These are phyloP conservation scores for Tarsius wallacei DNA, from an alignment of 2,797 vertebrate genomes.

Conservation along the genomic window DNA sequence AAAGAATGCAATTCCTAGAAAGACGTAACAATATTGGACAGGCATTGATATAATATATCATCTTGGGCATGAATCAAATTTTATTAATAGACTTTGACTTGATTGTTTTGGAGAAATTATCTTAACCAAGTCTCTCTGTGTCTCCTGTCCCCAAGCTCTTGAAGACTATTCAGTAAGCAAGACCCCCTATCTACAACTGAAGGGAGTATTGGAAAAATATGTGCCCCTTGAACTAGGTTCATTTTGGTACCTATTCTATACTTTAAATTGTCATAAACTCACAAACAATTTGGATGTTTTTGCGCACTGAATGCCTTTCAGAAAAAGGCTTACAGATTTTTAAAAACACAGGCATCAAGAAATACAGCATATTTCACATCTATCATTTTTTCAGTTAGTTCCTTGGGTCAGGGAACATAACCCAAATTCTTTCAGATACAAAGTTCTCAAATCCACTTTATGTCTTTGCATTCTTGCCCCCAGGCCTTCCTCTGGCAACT, in stretches of 20 bases:
- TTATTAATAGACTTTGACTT: not conserved
- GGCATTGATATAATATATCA: too few relatives aligned
- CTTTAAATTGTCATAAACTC: not conserved
- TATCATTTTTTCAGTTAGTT: not conserved
- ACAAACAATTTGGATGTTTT: not conserved
- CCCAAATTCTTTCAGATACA: not conserved
- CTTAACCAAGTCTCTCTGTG: not conserved
- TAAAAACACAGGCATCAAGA: not conserved
- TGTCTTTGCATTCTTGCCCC: not conserved
- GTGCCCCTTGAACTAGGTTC: not conserved
- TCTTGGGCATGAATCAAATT: not conserved
- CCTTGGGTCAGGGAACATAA: not conserved
- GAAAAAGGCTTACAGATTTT: too few relatives aligned
- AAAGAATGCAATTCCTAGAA: not conserved
- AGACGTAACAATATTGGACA: not conserved
- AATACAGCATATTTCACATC: not conserved
- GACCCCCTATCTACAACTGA: not conserved
- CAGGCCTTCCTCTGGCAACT: not conserved
- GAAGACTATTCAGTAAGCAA: not conserved
- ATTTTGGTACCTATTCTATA: not conserved
- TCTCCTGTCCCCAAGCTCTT: not conserved
- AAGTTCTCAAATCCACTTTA: not conserved
- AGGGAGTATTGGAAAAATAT: not conserved
- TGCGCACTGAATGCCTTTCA: too few relatives aligned
- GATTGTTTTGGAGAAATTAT: not conserved